A percentile compares a stretch with the other conserved stretches of the same genome.
These are phyloP conservation scores for Neostethus bicornis DNA, from an alignment of 2,797 vertebrate species.

Conservation along the genomic window DNA sequence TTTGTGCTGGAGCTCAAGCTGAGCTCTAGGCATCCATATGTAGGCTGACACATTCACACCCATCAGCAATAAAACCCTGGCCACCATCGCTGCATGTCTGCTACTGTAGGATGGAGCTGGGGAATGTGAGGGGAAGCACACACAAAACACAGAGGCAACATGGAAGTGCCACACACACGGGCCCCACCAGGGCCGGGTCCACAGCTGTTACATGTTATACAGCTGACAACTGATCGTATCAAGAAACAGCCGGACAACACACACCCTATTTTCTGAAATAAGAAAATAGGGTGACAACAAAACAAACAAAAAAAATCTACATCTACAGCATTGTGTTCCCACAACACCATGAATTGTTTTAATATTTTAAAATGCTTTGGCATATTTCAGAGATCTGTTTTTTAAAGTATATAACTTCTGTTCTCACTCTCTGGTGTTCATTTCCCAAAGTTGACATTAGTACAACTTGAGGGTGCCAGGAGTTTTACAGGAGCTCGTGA, in stretches of 20 bases:
- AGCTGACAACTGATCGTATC: neutral
- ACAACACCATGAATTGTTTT: neutral
- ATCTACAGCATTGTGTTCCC: too few relatives aligned
- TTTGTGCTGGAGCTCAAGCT: neutral
- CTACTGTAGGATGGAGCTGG: conserved; percentile 1
- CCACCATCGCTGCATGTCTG: neutral
- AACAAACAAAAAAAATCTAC: too few relatives aligned
- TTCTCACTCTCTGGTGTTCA: conserved; percentile 8
- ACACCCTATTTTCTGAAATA: too few relatives aligned
- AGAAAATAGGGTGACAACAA: too few relatives aligned
- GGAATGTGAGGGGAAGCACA: conserved; percentile 10
- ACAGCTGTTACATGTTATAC: neutral
- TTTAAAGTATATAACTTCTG: neutral
- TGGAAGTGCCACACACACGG: neutral
- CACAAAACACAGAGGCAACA: conserved; percentile 6
- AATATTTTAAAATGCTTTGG: neutral
- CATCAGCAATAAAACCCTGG: conserved; percentile 3
- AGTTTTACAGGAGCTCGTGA: conserved; percentile 41
- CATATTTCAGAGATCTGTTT: conserved; percentile 10
- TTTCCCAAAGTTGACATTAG: conserved; percentile 26
- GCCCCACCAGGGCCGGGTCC: neutral
- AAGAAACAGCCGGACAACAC: neutral
- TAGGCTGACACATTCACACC: conserved; percentile 3
- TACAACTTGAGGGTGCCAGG: conserved; percentile 4
- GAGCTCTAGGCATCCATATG: neutral